Conservation (phyloP, 37 sponge, comb jelly and placozoan genomes). For the Eunapius fragilis region DNA sequence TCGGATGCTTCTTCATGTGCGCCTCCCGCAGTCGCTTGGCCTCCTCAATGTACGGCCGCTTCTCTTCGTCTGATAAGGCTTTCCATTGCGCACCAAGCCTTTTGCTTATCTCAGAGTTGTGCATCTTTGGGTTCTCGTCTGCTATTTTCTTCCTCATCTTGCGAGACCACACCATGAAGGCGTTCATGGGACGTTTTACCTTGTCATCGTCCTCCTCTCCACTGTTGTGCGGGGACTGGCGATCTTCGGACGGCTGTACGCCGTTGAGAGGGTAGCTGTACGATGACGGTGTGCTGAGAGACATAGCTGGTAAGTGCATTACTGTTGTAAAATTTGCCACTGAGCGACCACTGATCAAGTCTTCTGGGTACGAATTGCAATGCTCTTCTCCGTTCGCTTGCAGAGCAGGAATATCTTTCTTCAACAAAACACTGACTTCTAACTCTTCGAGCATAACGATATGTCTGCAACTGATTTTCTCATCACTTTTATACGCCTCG, state of each 20-base stretch:
- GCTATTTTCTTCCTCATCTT: constrained; percentile 97
- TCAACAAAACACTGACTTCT: not conserved
- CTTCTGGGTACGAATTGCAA: not conserved
- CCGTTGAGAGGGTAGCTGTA: constrained; percentile 9
- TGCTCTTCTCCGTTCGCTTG: not conserved
- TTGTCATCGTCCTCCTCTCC: constrained; percentile 89
- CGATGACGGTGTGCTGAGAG: not conserved
- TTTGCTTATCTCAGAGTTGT: constrained; percentile 99
- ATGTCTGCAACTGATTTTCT: not conserved
- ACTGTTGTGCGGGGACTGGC: constrained; percentile 50
- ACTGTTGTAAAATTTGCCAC: constrained; percentile 1
- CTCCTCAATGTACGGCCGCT: constrained; percentile 95
- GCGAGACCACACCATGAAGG: constrained; percentile 99
- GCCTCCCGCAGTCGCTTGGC: constrained; percentile 89
- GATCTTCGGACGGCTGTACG: constrained; percentile 22
- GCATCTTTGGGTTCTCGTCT: constrained; percentile 99
- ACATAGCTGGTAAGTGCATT: not conserved
- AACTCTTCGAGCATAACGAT: not conserved
- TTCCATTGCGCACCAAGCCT: constrained; percentile 98
- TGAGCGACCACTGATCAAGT: not conserved
- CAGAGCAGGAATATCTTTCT: not conserved
- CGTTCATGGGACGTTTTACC: constrained; percentile 99
- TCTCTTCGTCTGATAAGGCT: constrained; percentile 87
- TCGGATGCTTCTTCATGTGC: constrained; percentile 97
- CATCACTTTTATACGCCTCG: not conserved